Conservation (phyloP, 2,113 vertebrate genomes). For the Apaloderma vittatum region DNA sequence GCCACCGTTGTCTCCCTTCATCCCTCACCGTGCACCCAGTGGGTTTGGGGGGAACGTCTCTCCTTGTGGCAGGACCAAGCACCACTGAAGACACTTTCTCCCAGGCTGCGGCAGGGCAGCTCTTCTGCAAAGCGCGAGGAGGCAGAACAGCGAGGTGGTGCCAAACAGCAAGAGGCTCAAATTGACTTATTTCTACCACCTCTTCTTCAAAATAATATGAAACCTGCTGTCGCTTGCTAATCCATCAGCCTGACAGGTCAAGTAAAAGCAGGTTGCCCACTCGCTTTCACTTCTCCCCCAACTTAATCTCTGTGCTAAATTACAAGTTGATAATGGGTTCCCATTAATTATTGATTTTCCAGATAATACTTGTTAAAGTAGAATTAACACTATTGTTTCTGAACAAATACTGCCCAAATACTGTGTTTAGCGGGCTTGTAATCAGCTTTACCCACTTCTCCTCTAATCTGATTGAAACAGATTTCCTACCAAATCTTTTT, state of each 20-base stretch:
- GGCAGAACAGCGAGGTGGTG: not conserved
- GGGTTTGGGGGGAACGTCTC: fast-evolving
- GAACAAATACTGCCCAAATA: conserved; percentile 81
- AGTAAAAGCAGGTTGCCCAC: conserved; percentile 61
- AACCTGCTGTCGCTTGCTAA: conserved; percentile 25
- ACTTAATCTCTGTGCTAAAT: conserved; percentile 30
- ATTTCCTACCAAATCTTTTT: conserved; percentile 86
- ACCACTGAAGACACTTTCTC: fast-evolving
- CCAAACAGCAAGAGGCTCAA: not conserved
- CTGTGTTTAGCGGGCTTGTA: conserved; percentile 84
- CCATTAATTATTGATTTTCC: conserved; percentile 82
- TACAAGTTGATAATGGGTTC: conserved; percentile 71
- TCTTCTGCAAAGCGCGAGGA: not conserved
- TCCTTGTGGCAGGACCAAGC: fast-evolving
- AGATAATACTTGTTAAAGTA: conserved; percentile 81
- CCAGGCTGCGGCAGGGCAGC: fast-evolving
- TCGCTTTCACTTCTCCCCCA: conserved; percentile 57
- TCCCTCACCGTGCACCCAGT: fast-evolving
- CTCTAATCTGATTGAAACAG: conserved; percentile 89
- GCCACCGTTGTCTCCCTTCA: not conserved
- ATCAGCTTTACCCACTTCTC: conserved; percentile 90
- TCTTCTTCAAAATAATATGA: not conserved
- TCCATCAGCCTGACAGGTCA: conserved; percentile 53
- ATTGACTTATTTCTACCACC: conserved; percentile 38
- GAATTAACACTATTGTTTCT: conserved; percentile 84